Evolutionary conservation across 2,888 invertebrate species (phyloP), one percentile per base, ranked within the genome.

Genomic region (Gordius sp.): DNA sequence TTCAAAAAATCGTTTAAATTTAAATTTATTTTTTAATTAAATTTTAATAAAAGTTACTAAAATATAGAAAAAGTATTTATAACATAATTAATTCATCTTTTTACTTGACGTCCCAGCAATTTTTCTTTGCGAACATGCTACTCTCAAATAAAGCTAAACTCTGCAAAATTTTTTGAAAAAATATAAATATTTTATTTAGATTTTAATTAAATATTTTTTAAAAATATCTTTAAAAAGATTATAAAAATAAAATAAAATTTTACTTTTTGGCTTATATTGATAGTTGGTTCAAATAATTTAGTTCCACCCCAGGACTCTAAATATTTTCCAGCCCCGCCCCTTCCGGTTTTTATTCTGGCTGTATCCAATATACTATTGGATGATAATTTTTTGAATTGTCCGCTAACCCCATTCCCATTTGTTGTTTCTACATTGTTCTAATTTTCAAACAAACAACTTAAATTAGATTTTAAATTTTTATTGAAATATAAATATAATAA

Each of bases 121-220:
- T 78, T 65, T 80, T 78, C 66, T 79, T 80, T 41, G 82, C 79
- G 60, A 85, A 70, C 60, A 89, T 74, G 72, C 85, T 86, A 58
- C 86, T 82, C 70, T 89, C 87, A 64, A 89, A 85, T 79, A 87
- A 81, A n/a, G 84, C 83, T 65, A 89, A 77, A 66, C 86, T 87
- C 83, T 89, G 77, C 61, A 77, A 63, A 62, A 61, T 58, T 64
- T 57, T 58, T 58, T 26, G 56, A 63, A 63, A 61, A 57, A 13
- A 16, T 26, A 20, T 28, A 52, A 28, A 60, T 41, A 60, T 26
- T 26, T 16, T 47, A 20, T n/a, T 47, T 20, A 4, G 20, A 47
- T 47, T 20, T n/a, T 47, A 47, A 47, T 18, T n/a, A 8, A n/a
- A 47, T 47, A 47, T n/a, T 20, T 8, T n/a, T n/a, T 4, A 4